A percentile compares a stretch with the other conserved stretches of the same genome.
Evolutionary conservation across 2,797 vertebrate species (phyloP).

Genomic region (Notolabrus celidotus): DNA sequence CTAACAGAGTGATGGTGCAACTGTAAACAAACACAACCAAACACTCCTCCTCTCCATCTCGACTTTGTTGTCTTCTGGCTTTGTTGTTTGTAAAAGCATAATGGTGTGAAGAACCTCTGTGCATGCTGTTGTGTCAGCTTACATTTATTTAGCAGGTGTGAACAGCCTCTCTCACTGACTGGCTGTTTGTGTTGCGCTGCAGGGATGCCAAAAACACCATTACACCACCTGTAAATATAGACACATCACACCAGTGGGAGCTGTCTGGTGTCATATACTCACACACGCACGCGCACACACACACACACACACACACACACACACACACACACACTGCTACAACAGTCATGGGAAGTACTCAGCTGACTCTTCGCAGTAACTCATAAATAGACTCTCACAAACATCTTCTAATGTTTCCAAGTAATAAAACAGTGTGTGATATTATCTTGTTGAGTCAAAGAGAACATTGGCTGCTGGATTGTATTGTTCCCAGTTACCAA

Average conservation of each 20-base stretch:
- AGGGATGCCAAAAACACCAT: neutral
- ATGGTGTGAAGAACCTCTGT: neutral
- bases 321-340: neutral
- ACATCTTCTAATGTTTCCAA: too few relatives aligned
- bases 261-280: neutral
- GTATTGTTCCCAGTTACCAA: too few relatives aligned
- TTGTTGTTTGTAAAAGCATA: neutral
- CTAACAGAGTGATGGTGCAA: too few relatives aligned
- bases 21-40: neutral
- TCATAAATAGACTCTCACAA: too few relatives aligned
- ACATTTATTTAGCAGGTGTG: conserved; percentile 4
- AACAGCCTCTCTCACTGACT: neutral
- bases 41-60: neutral
- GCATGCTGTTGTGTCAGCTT: neutral
- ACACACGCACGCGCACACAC: neutral
- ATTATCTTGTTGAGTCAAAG: too few relatives aligned
- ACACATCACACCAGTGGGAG: conserved; percentile 4
- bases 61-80: neutral
- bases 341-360: neutral
- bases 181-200: neutral
- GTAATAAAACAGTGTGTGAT: too few relatives aligned
- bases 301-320: neutral
- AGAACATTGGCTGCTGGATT: too few relatives aligned
- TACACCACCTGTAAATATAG: conserved; percentile 10
- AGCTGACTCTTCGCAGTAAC: neutral